Conservation (phyloP, 1,140 invertebrate genomes). For the Limonius californicus region DNA sequence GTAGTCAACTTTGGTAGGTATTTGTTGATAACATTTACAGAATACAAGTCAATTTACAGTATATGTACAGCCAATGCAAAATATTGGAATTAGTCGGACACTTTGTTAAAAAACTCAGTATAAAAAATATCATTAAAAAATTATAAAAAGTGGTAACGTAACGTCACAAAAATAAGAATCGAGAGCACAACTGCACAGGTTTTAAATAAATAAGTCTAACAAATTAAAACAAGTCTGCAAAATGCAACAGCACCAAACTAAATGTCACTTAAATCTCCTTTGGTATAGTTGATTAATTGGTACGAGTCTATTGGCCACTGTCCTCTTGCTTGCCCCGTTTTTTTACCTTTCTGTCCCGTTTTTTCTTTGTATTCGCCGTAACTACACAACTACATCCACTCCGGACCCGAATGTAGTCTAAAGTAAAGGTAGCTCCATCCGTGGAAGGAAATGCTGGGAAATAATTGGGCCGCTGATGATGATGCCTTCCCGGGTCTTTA, state of each 20-base stretch:
- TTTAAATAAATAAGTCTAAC: conserved; percentile 2
- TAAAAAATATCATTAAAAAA: conserved; percentile 2
- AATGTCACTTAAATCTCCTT: not conserved
- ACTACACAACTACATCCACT: conserved; percentile 81
- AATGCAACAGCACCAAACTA: not conserved
- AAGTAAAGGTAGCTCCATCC: conserved; percentile 52
- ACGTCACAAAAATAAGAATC: not conserved
- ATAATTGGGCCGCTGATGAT: conserved; percentile 45
- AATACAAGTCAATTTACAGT: conserved; percentile 2
- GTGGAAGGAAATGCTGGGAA: conserved; percentile 52
- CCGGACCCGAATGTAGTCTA: conserved; percentile 79
- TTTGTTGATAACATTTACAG: not conserved
- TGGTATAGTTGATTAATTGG: not conserved
- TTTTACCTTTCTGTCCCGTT: conserved; percentile 26
- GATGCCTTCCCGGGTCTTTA: conserved; percentile 45
- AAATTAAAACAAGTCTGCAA: not conserved
- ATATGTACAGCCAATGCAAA: conserved; percentile 1
- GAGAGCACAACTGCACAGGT: not conserved
- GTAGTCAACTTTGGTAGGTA: not conserved
- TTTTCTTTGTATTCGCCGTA: conserved; percentile 38
- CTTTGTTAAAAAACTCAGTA: not conserved
- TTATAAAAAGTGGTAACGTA: conserved; percentile 10
- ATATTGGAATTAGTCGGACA: not conserved
- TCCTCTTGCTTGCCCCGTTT: not conserved
- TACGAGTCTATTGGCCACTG: not conserved